A percentile compares a stretch with the other conserved stretches of the same genome.
phyloP scores from a whole-genome alignment of 1,140 invertebrate species.

The Acyrthosiphon pisum region DNA sequence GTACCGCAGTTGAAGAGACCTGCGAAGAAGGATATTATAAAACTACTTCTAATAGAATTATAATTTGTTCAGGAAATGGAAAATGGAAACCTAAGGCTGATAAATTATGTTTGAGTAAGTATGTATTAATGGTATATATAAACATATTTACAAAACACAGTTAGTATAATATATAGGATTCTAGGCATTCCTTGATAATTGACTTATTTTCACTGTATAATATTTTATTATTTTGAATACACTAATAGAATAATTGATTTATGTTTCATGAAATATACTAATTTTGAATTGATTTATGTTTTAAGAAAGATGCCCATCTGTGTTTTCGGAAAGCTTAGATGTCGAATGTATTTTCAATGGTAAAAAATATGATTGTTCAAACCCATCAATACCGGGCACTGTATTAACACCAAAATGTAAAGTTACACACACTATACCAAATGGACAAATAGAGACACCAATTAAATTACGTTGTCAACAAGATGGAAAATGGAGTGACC shows the following conservation, averaged over 20 bases:
- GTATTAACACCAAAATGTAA: neutral
- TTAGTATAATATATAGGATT: neutral
- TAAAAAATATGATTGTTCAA: neutral
- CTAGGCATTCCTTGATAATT: neutral
- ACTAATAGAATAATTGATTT: neutral
- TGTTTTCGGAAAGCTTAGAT: neutral
- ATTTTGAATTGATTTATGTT: neutral
- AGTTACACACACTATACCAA: neutral
- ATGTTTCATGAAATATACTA: neutral
- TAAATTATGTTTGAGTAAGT: conserved; percentile 31
- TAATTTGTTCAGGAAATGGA: neutral
- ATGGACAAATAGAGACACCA: neutral
- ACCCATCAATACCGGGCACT: neutral
- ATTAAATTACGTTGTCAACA: neutral
- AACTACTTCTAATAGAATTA: neutral
- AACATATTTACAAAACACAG: neutral
- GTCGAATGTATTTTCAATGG: neutral
- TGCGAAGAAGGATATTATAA: conserved; percentile 22
- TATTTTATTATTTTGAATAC: neutral
- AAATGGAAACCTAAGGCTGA: neutral
- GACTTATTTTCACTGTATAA: neutral
- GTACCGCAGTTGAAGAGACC: neutral
- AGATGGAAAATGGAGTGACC: neutral
- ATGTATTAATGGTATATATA: neutral
- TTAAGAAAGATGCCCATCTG: neutral